phyloP scores from a whole-genome alignment of 2,797 vertebrate species.

The Leptodactylus fallax region DNA sequence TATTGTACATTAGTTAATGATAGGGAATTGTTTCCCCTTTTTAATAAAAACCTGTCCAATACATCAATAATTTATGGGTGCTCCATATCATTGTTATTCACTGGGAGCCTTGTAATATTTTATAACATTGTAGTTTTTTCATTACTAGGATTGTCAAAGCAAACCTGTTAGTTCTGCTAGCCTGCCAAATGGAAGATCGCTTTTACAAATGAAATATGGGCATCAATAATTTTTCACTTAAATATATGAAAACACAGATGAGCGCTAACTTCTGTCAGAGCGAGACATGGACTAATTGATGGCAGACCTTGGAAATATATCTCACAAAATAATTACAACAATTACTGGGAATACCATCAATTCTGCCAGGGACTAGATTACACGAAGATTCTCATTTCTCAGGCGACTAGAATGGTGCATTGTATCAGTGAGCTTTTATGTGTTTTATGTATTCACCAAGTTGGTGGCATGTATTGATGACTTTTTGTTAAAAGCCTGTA shows the following conservation, averaged over 20 bases:
- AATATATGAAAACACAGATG: constrained; percentile 49
- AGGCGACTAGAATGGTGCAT: neutral
- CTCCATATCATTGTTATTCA: neutral
- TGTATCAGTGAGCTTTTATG: neutral
- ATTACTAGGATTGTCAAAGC: constrained; percentile 29
- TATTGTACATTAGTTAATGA: neutral
- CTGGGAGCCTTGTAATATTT: neutral
- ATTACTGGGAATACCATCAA: constrained; percentile 32
- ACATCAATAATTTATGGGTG: constrained; percentile 3
- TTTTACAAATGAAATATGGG: constrained; percentile 42
- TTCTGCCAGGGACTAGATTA: constrained; percentile 14
- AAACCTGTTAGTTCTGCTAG: constrained; percentile 41
- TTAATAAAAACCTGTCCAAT: constrained; percentile 3
- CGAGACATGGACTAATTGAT: constrained; percentile 26
- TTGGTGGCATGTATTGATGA: neutral
- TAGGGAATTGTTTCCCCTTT: constrained; percentile 5
- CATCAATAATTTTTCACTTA: constrained; percentile 24
- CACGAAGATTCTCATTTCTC: neutral
- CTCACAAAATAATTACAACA: constrained; percentile 33
- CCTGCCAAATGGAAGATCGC: constrained; percentile 28
- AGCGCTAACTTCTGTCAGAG: constrained; percentile 37
- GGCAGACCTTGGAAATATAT: constrained; percentile 25
- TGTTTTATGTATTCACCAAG: neutral
- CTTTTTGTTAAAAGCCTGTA: neutral
- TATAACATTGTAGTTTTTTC: constrained; percentile 15